Evolutionary conservation across 1,140 invertebrate genomes (phyloP).

Genomic region (Orius insidiosus): DNA sequence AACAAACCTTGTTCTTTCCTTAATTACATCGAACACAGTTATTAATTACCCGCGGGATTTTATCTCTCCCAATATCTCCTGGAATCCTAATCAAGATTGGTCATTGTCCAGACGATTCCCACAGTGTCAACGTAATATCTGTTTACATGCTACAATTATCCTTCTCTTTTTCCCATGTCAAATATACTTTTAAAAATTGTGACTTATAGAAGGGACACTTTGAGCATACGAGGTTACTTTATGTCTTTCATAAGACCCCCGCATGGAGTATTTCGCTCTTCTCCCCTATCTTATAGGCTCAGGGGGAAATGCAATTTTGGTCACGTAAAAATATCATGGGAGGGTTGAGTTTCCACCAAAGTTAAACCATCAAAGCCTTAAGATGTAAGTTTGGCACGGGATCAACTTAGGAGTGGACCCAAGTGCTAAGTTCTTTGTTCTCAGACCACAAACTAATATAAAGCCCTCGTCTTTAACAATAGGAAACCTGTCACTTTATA

Average conservation of each 20-base stretch:
- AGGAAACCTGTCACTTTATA: neutral
- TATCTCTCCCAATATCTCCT: too few species aligned
- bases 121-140: too few species aligned
- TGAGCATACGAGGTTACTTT: neutral
- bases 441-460: neutral
- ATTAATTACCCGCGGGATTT: too few species aligned
- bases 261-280: neutral
- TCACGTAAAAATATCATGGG: constrained; percentile 10
- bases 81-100: too few species aligned
- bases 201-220: constrained; percentile 5
- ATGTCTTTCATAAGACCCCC: constrained; percentile 9
- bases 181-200: constrained; percentile 1
- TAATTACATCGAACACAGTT: too few species aligned
- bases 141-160: too few species aligned
- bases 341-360: neutral
- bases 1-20: too few species aligned
- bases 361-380: constrained; percentile 3
- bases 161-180: too few species aligned
- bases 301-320: constrained; percentile 8
- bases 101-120: too few species aligned
- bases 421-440: constrained; percentile 1
- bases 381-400: constrained; percentile 1
- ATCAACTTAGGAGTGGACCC: constrained; percentile 1
- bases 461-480: neutral
- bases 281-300: neutral